Evolutionary conservation across 2,797 vertebrate genomes (phyloP), one percentile per base, ranked within the genome.

Genomic region (Poeciliopsis infans): DNA sequence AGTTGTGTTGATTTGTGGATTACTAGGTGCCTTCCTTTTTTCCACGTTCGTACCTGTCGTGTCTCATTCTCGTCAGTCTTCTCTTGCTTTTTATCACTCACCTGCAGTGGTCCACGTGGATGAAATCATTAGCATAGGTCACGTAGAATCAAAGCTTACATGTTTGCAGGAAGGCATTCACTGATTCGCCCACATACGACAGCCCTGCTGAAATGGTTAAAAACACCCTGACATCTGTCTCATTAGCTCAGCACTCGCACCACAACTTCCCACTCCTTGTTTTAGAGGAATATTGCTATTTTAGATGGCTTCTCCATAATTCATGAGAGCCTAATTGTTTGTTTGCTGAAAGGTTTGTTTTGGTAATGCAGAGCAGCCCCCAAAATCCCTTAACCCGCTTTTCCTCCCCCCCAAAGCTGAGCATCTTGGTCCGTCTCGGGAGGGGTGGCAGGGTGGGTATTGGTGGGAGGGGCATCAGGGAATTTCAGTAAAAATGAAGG

Each of bases 271-370:
- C 74, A 80, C 83, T 90, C 88, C 86, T 87, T 88, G 85, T 91
- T 91, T 94, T 91, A 70, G 41, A 43, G 45, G 41, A 70, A 70
- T 93, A 89, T 84, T 77, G 88, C 93, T 93, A 85, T 92, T 89
- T 93, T 90, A 92, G 87, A 91, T 78, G 77, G 83, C 90, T 93
- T 88, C 89, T 95, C 92, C 93, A 95, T 95, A 94, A 96, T 96
- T 96, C 93, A 95, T 94, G 92, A 95, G 91, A 85, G 91, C 90
- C 86, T 95, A 95, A 95, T 95, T 95, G 94, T 95, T 94, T 95
- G 93, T 95, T 95, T 95, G 94, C 90, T 94, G 92, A 95, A 93
- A 94, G 91, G 93, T 95, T 95, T 95, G 95, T 94, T 95, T 95
- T 94, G 90, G 93, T 95, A 94, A 95, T 93, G 91, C 87, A 76